Evolutionary conservation across 2,888 invertebrate genomes (phyloP).

Genomic region (Tetrapedia diversipes): DNA sequence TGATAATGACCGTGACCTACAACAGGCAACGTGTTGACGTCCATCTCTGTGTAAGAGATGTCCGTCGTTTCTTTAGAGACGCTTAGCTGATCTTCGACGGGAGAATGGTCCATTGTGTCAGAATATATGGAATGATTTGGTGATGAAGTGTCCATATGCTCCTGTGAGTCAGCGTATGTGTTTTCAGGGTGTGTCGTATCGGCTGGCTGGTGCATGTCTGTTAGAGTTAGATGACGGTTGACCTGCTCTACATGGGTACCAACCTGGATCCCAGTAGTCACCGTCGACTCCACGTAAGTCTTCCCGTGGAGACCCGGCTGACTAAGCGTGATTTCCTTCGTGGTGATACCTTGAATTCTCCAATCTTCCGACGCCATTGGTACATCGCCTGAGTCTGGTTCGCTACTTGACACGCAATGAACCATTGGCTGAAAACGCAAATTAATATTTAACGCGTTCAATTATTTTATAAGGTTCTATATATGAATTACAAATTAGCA

Average conservation of each 20-base stretch:
- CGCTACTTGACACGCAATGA: slow-evolving; percentile 94
- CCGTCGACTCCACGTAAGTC: slow-evolving; percentile 81
- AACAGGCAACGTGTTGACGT: slow-evolving; percentile 68
- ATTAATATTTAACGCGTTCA: background rate
- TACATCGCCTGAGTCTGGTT: slow-evolving; percentile 88
- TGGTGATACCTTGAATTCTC: slow-evolving; percentile 77
- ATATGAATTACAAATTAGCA: too few relatives aligned
- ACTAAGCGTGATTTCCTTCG: slow-evolving; percentile 77
- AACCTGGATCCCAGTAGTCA: slow-evolving; percentile 83
- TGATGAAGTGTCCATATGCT: slow-evolving; percentile 80
- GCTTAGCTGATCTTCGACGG: slow-evolving; percentile 73
- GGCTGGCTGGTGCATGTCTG: slow-evolving; percentile 81
- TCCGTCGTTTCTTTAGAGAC: slow-evolving; percentile 69
- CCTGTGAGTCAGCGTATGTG: slow-evolving; percentile 80
- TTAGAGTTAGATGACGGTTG: slow-evolving; percentile 80
- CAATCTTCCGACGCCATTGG: slow-evolving; percentile 78
- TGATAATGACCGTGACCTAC: slow-evolving; percentile 75
- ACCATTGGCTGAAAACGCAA: slow-evolving; percentile 88
- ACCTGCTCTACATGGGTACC: slow-evolving; percentile 81
- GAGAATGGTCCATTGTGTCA: slow-evolving; percentile 77
- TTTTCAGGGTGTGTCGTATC: slow-evolving; percentile 82
- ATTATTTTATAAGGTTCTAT: background rate
- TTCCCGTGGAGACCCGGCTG: slow-evolving; percentile 77
- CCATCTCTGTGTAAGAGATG: slow-evolving; percentile 68
- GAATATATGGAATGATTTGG: slow-evolving; percentile 81